Evolutionary conservation across 2,113 vertebrate genomes (phyloP).

Genomic region (Etheostoma cragini): DNA sequence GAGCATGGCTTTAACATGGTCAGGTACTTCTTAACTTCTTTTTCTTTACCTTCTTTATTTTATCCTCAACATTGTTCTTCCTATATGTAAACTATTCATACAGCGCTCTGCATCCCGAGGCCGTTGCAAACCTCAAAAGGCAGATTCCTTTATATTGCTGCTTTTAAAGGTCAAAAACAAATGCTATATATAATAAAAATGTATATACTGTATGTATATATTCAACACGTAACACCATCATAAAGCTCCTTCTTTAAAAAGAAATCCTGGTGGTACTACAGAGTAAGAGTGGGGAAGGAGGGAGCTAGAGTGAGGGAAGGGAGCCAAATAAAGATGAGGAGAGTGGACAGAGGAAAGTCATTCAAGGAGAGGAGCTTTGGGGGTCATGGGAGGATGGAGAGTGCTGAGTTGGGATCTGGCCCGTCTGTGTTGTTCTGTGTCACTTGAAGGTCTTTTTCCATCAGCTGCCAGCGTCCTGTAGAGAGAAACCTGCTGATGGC

Average conservation of each 20-base stretch:
- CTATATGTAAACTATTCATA: neutral
- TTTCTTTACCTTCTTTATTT: no score
- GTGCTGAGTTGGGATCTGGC: slow-evolving; percentile 84
- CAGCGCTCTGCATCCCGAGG: neutral
- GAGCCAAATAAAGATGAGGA: slow-evolving; percentile 6
- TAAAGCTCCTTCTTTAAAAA: neutral
- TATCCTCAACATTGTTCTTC: neutral
- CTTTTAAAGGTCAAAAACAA: no score
- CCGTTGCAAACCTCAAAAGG: neutral
- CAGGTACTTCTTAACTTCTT: neutral
- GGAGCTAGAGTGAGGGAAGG: neutral
- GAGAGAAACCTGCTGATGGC: slow-evolving; percentile 91
- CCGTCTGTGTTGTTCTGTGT: slow-evolving; percentile 83
- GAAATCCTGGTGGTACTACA: neutral
- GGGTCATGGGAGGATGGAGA: neutral
- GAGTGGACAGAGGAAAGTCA: slow-evolving; percentile 11
- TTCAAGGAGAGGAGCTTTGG: slow-evolving; percentile 12
- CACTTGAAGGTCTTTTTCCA: slow-evolving; percentile 92
- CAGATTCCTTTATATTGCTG: neutral
- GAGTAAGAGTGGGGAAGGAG: neutral
- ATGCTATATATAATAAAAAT: no score
- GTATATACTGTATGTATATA: no score
- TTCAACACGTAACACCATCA: neutral
- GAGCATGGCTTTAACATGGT: neutral
- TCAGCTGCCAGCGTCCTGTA: slow-evolving; percentile 88